Base-by-base conservation (phyloP, 2,888 invertebrate genomes). In the Chirona hameri region DNA sequence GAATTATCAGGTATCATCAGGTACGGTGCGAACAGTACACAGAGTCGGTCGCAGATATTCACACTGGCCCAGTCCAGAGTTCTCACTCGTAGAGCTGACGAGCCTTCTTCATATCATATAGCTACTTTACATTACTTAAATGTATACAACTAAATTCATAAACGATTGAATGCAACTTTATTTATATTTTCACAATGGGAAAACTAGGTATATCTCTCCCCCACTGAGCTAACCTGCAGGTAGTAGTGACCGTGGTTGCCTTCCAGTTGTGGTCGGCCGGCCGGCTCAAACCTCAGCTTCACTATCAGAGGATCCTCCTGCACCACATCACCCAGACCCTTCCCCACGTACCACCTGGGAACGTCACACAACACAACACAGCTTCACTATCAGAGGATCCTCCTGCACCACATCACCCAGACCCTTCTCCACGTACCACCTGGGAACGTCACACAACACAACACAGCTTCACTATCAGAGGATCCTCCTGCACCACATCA, bases 261-360 rank as follows among this genome's bases (percentile, higher is more conserved):
- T 84, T 91, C 91, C 18, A 92, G 92, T 10, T 91, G 90, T 0
- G 93, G 92, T 0, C 94, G 90, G 0, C 93, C 93, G 3, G 93
- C 90, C 0, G 95, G 95, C 87, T 95, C 94, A 87, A 95, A 95
- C 31, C 90, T 91, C 2, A 95, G 89, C 24, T 91, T 90, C 0
- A 95, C 93, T 0, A 92, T 92, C 72, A 92, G 88, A 0, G 93
- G 93, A 76, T 90, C 88, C 69, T 83, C 84, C 7, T 72, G 81
- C 0, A 91, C 88, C 83, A 89, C 85, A 31, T 87, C 88, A 85
- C 89, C 88, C 46, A 90, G 86, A 55, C 88, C 88, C 86, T 90
- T 91, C 10, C 87, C 86, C 1, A 91, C 86, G 85, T 88, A 65
- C 94, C 95, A 95, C 27, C 80, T 80, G 80, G 4, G 10, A 29